Percentiles rank a stretch among this genome's conserved stretches.
Evolutionary conservation across 1,140 invertebrate genomes (phyloP).

Genomic region (Achroia grisella): DNA sequence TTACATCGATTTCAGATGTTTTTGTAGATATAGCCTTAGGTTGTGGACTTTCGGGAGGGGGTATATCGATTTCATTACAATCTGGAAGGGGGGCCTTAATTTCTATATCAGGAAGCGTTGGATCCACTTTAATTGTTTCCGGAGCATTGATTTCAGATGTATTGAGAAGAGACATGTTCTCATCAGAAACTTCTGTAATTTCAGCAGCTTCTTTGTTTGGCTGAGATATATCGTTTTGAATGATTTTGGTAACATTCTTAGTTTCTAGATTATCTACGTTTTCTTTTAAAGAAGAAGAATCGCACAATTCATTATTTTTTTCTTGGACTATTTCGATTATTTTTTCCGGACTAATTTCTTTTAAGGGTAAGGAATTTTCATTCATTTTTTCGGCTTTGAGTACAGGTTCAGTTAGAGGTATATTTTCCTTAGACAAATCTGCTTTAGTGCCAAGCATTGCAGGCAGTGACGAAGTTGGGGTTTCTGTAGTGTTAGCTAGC

Average conservation of each 20-base stretch:
- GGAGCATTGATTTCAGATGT: too few relatives aligned
- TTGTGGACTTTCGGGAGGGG: too few relatives aligned
- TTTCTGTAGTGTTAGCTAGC: slow-evolving; percentile 51
- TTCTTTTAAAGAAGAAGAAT: too few relatives aligned
- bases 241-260: background rate
- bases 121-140: too few relatives aligned
- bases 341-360: slow-evolving; percentile 15
- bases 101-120: background rate
- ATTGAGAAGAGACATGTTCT: too few relatives aligned
- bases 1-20: too few relatives aligned
- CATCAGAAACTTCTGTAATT: too few relatives aligned
- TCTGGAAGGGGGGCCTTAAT: too few relatives aligned
- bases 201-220: too few relatives aligned
- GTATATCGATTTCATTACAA: too few relatives aligned
- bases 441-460: slow-evolving; percentile 26
- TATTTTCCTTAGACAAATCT: slow-evolving; percentile 22
- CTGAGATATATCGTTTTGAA: too few relatives aligned
- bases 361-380: slow-evolving; percentile 21
- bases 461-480: slow-evolving; percentile 28
- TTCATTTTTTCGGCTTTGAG: background rate
- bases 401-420: slow-evolving; percentile 3
- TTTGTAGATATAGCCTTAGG: too few relatives aligned
- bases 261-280: background rate
- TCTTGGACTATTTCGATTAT: slow-evolving; percentile 3
- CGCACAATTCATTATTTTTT: background rate